A percentile compares a stretch with the other conserved stretches of the same genome.
Conservation (phyloP, 1,140 invertebrate species). For the Sinella curviseta region DNA sequence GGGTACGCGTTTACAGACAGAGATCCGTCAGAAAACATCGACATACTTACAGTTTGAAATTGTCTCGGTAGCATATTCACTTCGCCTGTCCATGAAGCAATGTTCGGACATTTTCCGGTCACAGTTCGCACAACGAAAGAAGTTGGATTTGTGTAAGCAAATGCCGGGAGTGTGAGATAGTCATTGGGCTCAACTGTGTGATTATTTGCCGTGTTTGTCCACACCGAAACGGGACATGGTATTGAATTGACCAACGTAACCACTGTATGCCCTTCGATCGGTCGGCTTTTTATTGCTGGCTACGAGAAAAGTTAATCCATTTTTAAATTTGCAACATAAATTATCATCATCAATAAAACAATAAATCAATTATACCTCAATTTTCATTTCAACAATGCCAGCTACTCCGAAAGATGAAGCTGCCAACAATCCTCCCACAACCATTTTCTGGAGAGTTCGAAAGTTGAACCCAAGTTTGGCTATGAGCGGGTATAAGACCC, state of each 20-base stretch:
- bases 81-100: neutral
- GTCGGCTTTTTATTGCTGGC: constrained; percentile 2
- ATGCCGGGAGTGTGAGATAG: too few relatives aligned
- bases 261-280: constrained; percentile 19
- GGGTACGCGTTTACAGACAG: neutral
- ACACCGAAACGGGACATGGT: too few relatives aligned
- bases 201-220: too few relatives aligned
- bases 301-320: neutral
- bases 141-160: too few relatives aligned
- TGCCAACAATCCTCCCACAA: constrained; percentile 62
- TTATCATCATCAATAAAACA: neutral
- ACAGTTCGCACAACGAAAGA: too few relatives aligned
- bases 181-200: too few relatives aligned
- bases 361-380: constrained; percentile 55
- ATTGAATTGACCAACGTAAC: neutral
- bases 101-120: neutral
- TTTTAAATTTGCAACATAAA: neutral
- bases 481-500: constrained; percentile 56
- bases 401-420: constrained; percentile 62
- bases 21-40: neutral
- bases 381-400: constrained; percentile 60
- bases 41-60: neutral
- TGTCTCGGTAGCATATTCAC: neutral
- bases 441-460: constrained; percentile 62
- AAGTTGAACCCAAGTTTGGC: constrained; percentile 50